Base-by-base conservation (phyloP, 2,797 vertebrate genomes). In the Clarias laeviceps region DNA sequence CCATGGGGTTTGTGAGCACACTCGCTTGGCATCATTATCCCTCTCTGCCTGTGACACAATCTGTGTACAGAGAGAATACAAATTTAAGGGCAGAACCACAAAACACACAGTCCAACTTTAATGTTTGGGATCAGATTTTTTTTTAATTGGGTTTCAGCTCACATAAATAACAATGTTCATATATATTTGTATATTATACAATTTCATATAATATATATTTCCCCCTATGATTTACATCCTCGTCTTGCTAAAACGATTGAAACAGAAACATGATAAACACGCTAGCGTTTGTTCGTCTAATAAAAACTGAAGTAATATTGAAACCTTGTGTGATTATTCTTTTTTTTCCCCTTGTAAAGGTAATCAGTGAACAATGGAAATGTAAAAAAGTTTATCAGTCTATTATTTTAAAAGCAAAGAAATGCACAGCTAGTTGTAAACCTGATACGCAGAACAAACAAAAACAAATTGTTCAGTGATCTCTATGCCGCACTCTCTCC, bases 101-200 rank as follows among this genome's bases (percentile, higher is more conserved):
- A 62, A 76, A 92, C 82, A 82, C 15, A 80, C 40, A 85, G 70
- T 80, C 82, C 20, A 85, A 90, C 70, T 56, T 62, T 66, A 72
- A 20, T 83, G 79, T 92, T 94, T 93, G 90, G 92, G 92, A 93
- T 95, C 93, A 93, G 90, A 95, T 93, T 94, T 96, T 95, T 70
- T 77, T 95, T 80, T 80, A 61, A 94, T 96, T 94, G 87, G 93
- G 95, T 93, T 94, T 94, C 91, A 93, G 93, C 93, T 95, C 95
- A 96, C 95, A 96, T 96, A 96, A 96, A 96, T 96, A 96, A 96
- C 95, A 95, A 94, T 93, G 93, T 94, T 95, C 93, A 94, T 95
- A 95, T 94, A 89, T 89, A 94, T 93, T 94, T 92, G 92, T 94
- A 93, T 93, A 95, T 94, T 93, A 93, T 95, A 95, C 93, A 94